Conservation (phyloP, 2,797 vertebrate genomes). For the Parambassis ranga region DNA sequence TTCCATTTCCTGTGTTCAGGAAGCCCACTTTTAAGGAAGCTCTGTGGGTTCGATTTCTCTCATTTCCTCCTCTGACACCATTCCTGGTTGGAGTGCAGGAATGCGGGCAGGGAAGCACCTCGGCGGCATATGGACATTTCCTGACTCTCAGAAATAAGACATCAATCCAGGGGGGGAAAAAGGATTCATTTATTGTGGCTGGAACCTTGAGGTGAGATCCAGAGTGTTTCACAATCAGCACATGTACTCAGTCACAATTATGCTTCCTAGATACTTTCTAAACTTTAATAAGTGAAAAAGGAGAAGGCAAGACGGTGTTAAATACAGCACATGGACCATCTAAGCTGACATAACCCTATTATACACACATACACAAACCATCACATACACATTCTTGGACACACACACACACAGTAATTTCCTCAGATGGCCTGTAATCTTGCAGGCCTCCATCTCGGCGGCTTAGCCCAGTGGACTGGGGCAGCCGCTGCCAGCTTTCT, state of each 20-base stretch:
- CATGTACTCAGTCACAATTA: constrained; percentile 60
- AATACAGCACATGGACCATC: constrained; percentile 69
- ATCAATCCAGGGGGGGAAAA: neutral
- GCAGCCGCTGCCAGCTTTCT: constrained; percentile 68
- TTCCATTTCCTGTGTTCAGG: constrained; percentile 74
- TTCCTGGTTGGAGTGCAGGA: constrained; percentile 70
- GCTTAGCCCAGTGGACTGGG: constrained; percentile 79
- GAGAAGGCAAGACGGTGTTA: constrained; percentile 67
- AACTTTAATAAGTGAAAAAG: constrained; percentile 74
- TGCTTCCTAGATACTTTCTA: constrained; percentile 64
- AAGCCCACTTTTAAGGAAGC: constrained; percentile 67
- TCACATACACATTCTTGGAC: constrained; percentile 63
- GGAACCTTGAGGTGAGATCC: constrained; percentile 21
- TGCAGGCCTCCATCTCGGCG: constrained; percentile 71
- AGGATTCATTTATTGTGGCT: neutral
- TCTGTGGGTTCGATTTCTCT: constrained; percentile 71
- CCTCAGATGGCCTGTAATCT: constrained; percentile 77
- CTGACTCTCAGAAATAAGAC: constrained; percentile 46
- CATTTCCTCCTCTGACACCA: constrained; percentile 72
- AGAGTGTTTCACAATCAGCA: constrained; percentile 47
- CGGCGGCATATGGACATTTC: constrained; percentile 46
- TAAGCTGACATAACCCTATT: constrained; percentile 78
- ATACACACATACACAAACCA: constrained; percentile 64
- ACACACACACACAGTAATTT: constrained; percentile 71
- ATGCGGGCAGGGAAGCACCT: constrained; percentile 59